Conservation (phyloP, 2,888 invertebrate genomes). For the Eudasyphora cyanicolor region DNA sequence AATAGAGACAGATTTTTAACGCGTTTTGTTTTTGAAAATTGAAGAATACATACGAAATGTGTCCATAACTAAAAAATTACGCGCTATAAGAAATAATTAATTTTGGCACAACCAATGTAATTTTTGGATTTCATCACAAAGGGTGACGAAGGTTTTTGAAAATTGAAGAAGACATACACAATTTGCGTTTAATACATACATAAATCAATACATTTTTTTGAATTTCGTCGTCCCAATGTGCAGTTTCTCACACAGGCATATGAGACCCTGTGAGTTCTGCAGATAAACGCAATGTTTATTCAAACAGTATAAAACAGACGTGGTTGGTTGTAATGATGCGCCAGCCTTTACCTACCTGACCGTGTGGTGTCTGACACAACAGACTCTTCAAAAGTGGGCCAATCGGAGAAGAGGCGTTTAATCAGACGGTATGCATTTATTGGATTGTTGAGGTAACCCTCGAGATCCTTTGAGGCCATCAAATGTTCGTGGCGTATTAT, state of each 20-base stretch:
- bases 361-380: constrained; percentile 85
- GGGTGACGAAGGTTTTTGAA: too few relatives aligned
- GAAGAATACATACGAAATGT: too few relatives aligned
- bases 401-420: constrained; percentile 95
- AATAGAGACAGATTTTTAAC: too few relatives aligned
- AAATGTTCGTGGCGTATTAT: constrained; percentile 88
- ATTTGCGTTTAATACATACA: too few relatives aligned
- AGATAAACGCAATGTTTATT: not conserved
- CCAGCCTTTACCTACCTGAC: constrained; percentile 73
- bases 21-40: too few relatives aligned
- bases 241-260: not conserved
- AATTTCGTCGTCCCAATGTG: not conserved
- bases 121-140: too few relatives aligned
- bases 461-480: constrained; percentile 87
- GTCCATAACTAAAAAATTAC: too few relatives aligned
- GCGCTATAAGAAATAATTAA: too few relatives aligned
- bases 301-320: not conserved
- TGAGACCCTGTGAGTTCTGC: not conserved
- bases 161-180: too few relatives aligned
- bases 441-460: constrained; percentile 92
- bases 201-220: not conserved
- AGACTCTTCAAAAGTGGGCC: constrained; percentile 88
- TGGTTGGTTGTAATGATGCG: not conserved
- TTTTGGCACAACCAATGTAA: too few relatives aligned
- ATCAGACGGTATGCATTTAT: constrained; percentile 96